Evolutionary conservation across 2,113 vertebrate species (phyloP), one percentile per base, ranked within the genome.

Genomic region (Calyptommatus sinebrachiatus): DNA sequence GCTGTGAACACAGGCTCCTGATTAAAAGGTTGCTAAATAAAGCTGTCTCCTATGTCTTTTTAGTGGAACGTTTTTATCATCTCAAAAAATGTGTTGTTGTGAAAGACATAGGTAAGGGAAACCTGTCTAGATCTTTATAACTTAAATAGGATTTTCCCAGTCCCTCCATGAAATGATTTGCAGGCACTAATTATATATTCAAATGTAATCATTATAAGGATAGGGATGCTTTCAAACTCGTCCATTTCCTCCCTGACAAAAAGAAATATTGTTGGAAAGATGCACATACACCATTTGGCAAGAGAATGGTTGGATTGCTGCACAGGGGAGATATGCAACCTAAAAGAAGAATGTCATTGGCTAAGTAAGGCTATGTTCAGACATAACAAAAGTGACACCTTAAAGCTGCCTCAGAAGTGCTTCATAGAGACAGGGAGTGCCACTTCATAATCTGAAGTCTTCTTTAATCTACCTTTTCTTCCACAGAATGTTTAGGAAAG

Each of bases 11-110:
- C 46, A 90, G 69, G 83, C 88, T 79, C 84, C n/a, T 0, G 12
- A 88, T 71, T 76, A 87, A 83, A 83, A 89, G 69, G 86, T 82
- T 86, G 81, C 76, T 89, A 83, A 91, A 88, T 89, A 71, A 50
- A 89, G 85, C 74, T 81, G 48, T 80, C 83, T 76, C 88, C 76
- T 53, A 14, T 63, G 28, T 62, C 69, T 82, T 77, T 83, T 86
- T 83, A 84, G 88, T 41, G 62, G 0, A 68, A 53, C 63, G 57
- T 78, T 89, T 78, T 76, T 76, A 89, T 82, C 28, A 20, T 46
- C 73, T 79, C 57, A 24, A 35, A 77, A 78, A 86, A 89, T 84
- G 29, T 50, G 63, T 69, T 76, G 71, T 65, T 78, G 61, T 73
- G 69, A 73, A 89, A 78, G 57, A 78, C 87, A 73, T 4, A 76